phyloP scores from a whole-genome alignment of 1,140 invertebrate genomes.

The Orchestia grillus region DNA sequence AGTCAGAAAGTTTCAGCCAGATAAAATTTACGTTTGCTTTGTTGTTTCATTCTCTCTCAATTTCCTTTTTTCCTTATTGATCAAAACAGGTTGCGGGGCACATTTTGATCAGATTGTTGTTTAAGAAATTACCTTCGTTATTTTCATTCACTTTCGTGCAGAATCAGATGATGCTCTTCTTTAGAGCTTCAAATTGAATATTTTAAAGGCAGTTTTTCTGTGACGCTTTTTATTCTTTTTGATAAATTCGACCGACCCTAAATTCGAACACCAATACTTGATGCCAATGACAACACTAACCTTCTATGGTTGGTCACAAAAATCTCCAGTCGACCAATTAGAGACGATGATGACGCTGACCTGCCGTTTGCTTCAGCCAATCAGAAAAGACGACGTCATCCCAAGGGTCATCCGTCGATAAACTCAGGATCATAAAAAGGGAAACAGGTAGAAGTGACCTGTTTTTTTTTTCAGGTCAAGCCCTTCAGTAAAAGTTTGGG shows the following conservation, averaged over 20 bases:
- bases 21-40: no score
- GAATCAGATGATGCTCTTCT: no score
- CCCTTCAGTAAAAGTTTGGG: neutral
- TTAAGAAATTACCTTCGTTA: no score
- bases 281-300: neutral
- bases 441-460: neutral
- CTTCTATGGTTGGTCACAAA: neutral
- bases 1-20: no score
- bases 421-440: neutral
- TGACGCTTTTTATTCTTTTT: no score
- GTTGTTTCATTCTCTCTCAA: no score
- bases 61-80: no score
- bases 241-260: neutral
- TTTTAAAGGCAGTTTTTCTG: no score
- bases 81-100: no score
- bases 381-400: constrained; percentile 18
- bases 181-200: no score
- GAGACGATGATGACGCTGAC: constrained; percentile 11
- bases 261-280: neutral
- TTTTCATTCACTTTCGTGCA: no score
- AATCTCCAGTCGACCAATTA: neutral
- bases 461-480: neutral
- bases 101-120: no score
- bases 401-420: neutral
- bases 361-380: constrained; percentile 13